Base-by-base conservation (phyloP, 2,113 vertebrate genomes). In the Tetraodon nigroviridis region DNA sequence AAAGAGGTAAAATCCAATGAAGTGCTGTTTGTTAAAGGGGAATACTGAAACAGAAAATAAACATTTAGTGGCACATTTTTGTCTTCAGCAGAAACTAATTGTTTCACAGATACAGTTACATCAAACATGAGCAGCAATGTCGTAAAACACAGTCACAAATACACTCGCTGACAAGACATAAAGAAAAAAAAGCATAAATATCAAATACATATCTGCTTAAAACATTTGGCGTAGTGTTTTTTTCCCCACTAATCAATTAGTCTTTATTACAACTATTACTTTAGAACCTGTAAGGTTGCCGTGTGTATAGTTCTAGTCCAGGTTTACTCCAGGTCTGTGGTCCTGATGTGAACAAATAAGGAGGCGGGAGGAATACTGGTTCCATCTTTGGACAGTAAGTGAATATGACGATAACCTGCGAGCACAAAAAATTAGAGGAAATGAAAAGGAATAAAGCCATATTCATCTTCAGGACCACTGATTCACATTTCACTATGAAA, bases 341-440 rank as follows among this genome's bases (percentile, higher is more conserved):
- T 92, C 55, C 80, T 77, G 69, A 93, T 85, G 61, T 95, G 90
- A 58, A 98, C 92, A 2, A 98, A 98, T 57, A 98, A 85, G 0
- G 95, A 95, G 37, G 95, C 90, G 1, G 95, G 94, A 0, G 91
- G 89, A 69, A 99, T 94, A 58, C 88, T 88, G 51, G 90, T 94
- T 24, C 96, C 96, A 0, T 99, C 96, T 80, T 81, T 94, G 58
- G 95, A 98, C 64, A 98, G 89, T 20, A 98, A 91, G 69, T 96
- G 92, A 68, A 99, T 91, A 70, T 98, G 96, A 62, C 95, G 94
- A 79, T 96, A 99, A 27, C 96, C 96, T 98, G 81, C 10, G n/a
- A 19, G 75, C 41, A 75, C 13, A 60, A 56, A 55, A 44, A 59
- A n/a, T n/a, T 2, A 52, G 56, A 3, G 22, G 10, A 5, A 5